These are phyloP conservation scores for Rhimphoctona megacephalus DNA, from an alignment of 2,888 invertebrate genomes.

Conservation along the genomic window DNA sequence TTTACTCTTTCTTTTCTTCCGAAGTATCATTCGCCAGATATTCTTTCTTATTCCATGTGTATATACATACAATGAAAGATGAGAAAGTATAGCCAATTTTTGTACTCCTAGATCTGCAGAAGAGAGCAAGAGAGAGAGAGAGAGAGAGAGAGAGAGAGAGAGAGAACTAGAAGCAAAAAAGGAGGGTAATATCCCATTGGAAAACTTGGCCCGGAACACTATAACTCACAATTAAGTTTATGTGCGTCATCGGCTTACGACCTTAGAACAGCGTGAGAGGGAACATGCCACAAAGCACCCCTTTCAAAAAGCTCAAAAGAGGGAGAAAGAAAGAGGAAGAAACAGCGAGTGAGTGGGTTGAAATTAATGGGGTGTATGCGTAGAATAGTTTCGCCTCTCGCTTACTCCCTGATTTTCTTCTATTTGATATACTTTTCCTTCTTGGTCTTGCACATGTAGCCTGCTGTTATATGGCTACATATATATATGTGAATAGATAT, in stretches of 20 bases:
- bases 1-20: background rate
- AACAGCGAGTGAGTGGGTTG: constrained; percentile 6
- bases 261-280: constrained; percentile 37
- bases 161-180: background rate
- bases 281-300: constrained; percentile 32
- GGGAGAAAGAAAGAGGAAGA: constrained; percentile 8
- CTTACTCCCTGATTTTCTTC: constrained; percentile 27
- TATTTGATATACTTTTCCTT: constrained; percentile 15
- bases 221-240: constrained; percentile 70
- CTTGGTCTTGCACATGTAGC: background rate
- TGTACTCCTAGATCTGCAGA: too few species aligned
- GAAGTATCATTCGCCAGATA: background rate
- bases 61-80: background rate
- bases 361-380: constrained; percentile 54
- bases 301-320: constrained; percentile 47
- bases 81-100: too few species aligned
- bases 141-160: background rate
- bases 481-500: background rate
- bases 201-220: constrained; percentile 62
- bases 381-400: constrained; percentile 47
- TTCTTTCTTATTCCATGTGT: background rate
- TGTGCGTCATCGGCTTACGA: constrained; percentile 62
- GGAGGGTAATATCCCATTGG: constrained; percentile 48
- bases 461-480: background rate
- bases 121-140: background rate